These are phyloP conservation scores for Malacoraja senta DNA, from an alignment of 2,797 vertebrate genomes.

Conservation along the genomic window DNA sequence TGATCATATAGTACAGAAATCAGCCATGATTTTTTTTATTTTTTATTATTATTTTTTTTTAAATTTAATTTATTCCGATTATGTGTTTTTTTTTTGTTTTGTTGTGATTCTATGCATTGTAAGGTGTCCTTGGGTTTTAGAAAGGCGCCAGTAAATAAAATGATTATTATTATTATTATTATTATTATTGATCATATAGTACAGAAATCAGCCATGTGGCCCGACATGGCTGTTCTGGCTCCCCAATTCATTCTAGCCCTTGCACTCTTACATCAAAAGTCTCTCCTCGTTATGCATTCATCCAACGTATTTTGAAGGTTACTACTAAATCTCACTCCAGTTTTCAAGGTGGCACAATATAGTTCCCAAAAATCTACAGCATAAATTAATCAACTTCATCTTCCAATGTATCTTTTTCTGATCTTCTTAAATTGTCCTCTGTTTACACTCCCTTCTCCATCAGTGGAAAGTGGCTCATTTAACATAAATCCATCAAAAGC, in stretches of 20 bases:
- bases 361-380: neutral
- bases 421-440: neutral
- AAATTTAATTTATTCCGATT: too few relatives aligned
- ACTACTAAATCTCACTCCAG: too few relatives aligned
- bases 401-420: neutral
- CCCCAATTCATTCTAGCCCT: neutral
- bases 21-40: too few relatives aligned
- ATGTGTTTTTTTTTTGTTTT: too few relatives aligned
- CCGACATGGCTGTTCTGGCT: neutral
- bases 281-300: too few relatives aligned
- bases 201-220: neutral
- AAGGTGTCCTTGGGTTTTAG: too few relatives aligned
- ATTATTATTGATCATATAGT: neutral
- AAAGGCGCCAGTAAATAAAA: too few relatives aligned
- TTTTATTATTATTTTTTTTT: too few relatives aligned
- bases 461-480: neutral
- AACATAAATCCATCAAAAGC: neutral
- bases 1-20: neutral
- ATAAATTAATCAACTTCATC: neutral
- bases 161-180: too few relatives aligned
- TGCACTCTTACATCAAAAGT: neutral
- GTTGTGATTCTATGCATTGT: too few relatives aligned
- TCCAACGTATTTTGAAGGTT: neutral
- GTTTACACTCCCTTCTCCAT: neutral
- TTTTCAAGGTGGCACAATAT: neutral